phyloP scores from a whole-genome alignment of 2,113 vertebrate species.

The Ahaetulla prasina region DNA sequence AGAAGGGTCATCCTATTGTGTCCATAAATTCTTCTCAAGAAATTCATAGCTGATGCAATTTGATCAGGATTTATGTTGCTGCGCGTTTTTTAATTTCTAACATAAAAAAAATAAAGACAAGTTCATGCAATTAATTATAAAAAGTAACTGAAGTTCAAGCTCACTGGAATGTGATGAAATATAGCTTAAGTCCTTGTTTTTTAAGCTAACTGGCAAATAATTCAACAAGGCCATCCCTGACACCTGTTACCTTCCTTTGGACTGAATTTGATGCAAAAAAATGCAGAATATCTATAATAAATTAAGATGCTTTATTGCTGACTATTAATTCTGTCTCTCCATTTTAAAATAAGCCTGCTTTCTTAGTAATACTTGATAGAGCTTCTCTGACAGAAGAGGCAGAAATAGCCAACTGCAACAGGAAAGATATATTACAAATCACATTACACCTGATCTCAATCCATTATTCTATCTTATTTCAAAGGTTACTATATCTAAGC shows the following conservation, averaged over 20 bases:
- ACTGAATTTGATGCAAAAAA: not conserved
- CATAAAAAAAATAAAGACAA: not conserved
- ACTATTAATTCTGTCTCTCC: not conserved
- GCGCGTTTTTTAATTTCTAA: not conserved
- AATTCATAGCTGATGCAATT: not conserved
- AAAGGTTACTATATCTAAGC: not conserved
- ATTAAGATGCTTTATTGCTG: not conserved
- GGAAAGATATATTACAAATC: not conserved
- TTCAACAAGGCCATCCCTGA: not conserved
- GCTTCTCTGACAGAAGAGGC: not conserved
- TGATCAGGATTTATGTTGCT: not conserved
- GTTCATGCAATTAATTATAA: not conserved
- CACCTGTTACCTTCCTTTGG: not conserved
- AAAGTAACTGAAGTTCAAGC: not conserved
- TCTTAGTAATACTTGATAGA: not conserved
- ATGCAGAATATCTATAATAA: not conserved
- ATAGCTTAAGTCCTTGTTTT: not conserved
- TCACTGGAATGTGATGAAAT: not conserved
- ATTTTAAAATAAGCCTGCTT: conserved; percentile 5
- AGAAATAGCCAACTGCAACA: not conserved
- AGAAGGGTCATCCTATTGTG: not conserved
- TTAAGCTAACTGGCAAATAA: not conserved
- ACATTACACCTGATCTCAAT: not conserved
- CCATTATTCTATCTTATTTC: not conserved
- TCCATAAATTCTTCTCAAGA: not conserved